phyloP scores from a whole-genome alignment of 2,888 invertebrate genomes.

The Drosophila anceps region DNA sequence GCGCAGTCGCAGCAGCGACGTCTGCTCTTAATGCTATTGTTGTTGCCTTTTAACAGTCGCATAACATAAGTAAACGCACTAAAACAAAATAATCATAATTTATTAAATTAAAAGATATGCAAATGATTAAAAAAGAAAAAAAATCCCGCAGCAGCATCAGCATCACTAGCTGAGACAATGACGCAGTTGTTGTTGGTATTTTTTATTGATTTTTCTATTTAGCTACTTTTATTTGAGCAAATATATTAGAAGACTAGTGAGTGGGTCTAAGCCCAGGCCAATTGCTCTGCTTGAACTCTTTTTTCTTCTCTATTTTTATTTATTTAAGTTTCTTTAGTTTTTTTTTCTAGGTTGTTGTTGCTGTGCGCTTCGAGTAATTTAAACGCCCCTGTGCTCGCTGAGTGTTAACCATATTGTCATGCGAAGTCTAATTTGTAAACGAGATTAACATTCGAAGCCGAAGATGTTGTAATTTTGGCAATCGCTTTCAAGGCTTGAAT shows the following conservation, averaged over 20 bases:
- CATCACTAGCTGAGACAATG: conserved; percentile 14
- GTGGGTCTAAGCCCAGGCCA: conserved; percentile 27
- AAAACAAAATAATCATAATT: conserved; percentile 48
- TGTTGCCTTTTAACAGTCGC: conserved; percentile 60
- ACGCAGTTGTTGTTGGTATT: conserved; percentile 13
- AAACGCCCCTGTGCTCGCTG: conserved; percentile 38
- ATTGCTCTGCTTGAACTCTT: conserved; percentile 27
- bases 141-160: not conserved
- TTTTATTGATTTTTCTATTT: conserved; percentile 65
- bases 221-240: conserved; percentile 61
- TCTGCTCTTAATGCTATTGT: conserved; percentile 48
- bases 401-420: conserved; percentile 79
- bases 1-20: conserved; percentile 11
- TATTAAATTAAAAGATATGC: conserved; percentile 40
- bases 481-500: conserved; percentile 71
- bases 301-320: conserved; percentile 22
- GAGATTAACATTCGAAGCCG: conserved; percentile 62
- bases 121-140: conserved; percentile 7
- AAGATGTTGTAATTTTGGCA: conserved; percentile 63
- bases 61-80: conserved; percentile 63
- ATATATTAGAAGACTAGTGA: conserved; percentile 44
- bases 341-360: conserved; percentile 1
- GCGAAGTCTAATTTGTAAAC: conserved; percentile 68
- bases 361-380: conserved; percentile 18
- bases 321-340: conserved; percentile 22